These are phyloP conservation scores for Gymnarchus niloticus DNA, from an alignment of 2,113 vertebrate species.

Conservation along the genomic window DNA sequence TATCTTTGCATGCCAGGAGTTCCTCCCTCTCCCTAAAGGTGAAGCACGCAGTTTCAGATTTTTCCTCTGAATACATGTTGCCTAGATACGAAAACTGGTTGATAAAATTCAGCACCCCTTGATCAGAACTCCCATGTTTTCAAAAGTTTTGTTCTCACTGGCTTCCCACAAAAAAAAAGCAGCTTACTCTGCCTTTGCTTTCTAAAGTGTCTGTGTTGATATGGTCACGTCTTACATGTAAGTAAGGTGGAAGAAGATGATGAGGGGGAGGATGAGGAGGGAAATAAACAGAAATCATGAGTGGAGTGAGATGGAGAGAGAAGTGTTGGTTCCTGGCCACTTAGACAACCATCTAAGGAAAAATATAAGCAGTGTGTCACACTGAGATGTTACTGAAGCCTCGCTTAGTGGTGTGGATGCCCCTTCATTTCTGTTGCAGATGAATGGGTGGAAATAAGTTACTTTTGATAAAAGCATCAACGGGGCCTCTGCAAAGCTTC, in stretches of 20 bases:
- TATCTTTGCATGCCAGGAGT: neutral
- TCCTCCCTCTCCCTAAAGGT: slow-evolving; percentile 3
- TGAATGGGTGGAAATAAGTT: neutral
- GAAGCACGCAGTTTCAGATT: slow-evolving; percentile 1
- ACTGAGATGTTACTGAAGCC: neutral
- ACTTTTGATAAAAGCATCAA: neutral
- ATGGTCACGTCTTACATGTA: neutral
- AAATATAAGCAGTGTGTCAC: too few relatives aligned
- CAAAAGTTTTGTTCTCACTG: neutral
- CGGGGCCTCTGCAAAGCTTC: neutral
- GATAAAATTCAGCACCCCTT: slow-evolving; percentile 15
- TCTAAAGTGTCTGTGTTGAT: neutral
- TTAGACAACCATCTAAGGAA: neutral
- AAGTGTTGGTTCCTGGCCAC: neutral
- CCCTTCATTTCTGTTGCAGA: neutral
- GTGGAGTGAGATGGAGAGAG: neutral
- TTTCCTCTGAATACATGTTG: slow-evolving; percentile 9
- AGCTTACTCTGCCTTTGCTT: neutral
- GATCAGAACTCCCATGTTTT: slow-evolving; percentile 5
- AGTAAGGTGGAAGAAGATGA: neutral
- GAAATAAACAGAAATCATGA: neutral
- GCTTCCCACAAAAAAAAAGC: neutral
- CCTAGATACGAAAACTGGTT: slow-evolving; percentile 17
- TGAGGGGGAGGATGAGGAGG: neutral
- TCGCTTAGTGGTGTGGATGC: neutral